phyloP scores from a whole-genome alignment of 2,888 invertebrate species.

The Rugalucina vietnamica region DNA sequence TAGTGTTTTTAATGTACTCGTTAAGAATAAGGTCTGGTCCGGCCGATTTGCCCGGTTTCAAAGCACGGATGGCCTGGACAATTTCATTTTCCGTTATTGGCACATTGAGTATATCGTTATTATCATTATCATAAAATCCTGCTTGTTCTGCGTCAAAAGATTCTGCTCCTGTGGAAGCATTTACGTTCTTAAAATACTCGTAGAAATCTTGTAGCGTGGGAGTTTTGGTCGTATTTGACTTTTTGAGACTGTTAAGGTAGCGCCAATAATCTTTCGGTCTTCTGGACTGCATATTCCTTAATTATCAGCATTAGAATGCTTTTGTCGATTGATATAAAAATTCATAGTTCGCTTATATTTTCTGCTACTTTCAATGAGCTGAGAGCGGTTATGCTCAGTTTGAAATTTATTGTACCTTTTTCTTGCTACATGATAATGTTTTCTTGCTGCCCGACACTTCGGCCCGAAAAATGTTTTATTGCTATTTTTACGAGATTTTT shows the following conservation, averaged over 20 bases:
- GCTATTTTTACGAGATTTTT: too few species aligned
- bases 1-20: conserved; percentile 35
- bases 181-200: conserved; percentile 15
- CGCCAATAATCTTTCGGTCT: conserved; percentile 27
- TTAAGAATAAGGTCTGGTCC: conserved; percentile 17
- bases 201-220: conserved; percentile 7
- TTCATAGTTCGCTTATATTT: too few species aligned
- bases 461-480: too few species aligned
- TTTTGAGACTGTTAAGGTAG: conserved; percentile 1
- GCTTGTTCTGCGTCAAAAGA: not conserved
- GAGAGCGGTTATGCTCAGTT: too few species aligned
- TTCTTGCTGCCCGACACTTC: too few species aligned
- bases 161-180: not conserved
- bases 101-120: not conserved
- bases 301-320: not conserved
- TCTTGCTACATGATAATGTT: too few species aligned
- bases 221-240: not conserved
- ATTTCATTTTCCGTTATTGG: conserved; percentile 31
- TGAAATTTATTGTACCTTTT: too few species aligned
- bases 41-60: conserved; percentile 20
- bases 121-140: not conserved
- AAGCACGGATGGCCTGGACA: not conserved
- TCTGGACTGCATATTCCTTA: not conserved
- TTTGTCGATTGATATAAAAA: too few species aligned
- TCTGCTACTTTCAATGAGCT: too few species aligned